Evolutionary conservation across 2,113 vertebrate species (phyloP), one percentile per base, ranked within the genome.

Genomic region (Forbesichthys papilliferus): DNA sequence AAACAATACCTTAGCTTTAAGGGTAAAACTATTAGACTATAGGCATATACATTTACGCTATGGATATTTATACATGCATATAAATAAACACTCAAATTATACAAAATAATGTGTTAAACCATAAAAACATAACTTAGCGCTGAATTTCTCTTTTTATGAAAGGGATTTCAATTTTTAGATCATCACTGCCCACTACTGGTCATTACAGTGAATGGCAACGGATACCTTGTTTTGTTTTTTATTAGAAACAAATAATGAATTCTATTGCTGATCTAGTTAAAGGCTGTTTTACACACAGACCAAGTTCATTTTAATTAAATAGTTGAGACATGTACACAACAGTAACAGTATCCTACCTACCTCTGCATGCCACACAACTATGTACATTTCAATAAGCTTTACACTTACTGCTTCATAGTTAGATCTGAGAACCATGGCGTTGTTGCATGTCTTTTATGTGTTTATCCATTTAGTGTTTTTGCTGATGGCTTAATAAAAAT

Each of bases 131-230:
- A 61, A 42, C 36, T 5, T 42, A 5, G 36, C 27, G 27, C 27
- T 3, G 5, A 42, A 42, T 42, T 42, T 42, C 7, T 6, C 36
- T 7, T 42, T 7, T 42, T 42, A 42, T 42, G 36, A 42, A 42
- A 42, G 36, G 36, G n/a, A 55, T 55, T 54, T 7, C n/a, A 9
- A 16, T 18, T 3, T 18, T 8, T 34, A 12, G 18, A 33, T 34
- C 14, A 27, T 68, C 64, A 74, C 63, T 75, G 66, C 85, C 85
- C 64, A 69, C 89, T 79, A 2, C 71, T 79, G 87, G 70, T 16
- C 5, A 56, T 59, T 42, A 42, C 7, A 8, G 36, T 8, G 36
- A 27, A 27, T 27, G 27, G 27, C 27, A 27, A 27, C 27, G 2
- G 36, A 42, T 20, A 68, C 48, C 4, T 36, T 54, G 18, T 65